Conservation (phyloP, 2,888 invertebrate genomes). For the Stegana nigrithorax region DNA sequence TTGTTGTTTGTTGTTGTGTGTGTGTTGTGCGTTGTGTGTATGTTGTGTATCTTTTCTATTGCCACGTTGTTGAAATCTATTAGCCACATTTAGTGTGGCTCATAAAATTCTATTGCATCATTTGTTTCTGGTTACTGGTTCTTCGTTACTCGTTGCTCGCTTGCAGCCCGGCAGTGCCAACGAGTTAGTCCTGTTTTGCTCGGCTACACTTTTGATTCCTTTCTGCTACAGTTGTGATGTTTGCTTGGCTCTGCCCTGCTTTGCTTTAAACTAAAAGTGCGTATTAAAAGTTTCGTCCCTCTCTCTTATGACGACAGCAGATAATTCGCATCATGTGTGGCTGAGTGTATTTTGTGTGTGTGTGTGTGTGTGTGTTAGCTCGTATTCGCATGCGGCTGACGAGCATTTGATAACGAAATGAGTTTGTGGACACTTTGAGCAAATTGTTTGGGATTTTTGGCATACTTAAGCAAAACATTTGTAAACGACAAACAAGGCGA, state of each 20-base stretch:
- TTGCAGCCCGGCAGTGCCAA: slow-evolving; percentile 4
- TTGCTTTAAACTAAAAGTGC: neutral
- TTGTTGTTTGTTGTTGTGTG: neutral
- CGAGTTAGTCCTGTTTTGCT: neutral
- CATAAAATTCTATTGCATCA: slow-evolving; percentile 61
- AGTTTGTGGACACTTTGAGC: slow-evolving; percentile 43
- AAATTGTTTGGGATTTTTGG: neutral
- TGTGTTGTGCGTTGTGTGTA: neutral
- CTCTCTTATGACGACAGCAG: slow-evolving; percentile 15
- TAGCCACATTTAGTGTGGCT: slow-evolving; percentile 62
- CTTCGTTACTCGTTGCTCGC: neutral
- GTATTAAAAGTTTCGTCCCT: slow-evolving; percentile 15
- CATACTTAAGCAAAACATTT: too few relatives aligned
- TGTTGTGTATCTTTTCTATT: slow-evolving; percentile 53
- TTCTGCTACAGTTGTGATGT: slow-evolving; percentile 12
- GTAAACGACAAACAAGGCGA: too few relatives aligned
- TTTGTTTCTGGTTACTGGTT: slow-evolving; percentile 51
- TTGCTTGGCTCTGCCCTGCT: neutral
- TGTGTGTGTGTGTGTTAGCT: slow-evolving; percentile 20
- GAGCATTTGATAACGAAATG: slow-evolving; percentile 48
- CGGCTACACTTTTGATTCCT: slow-evolving; percentile 26
- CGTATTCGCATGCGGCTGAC: slow-evolving; percentile 26
- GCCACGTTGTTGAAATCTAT: slow-evolving; percentile 61
- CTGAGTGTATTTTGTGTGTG: slow-evolving; percentile 24
- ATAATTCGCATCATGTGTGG: slow-evolving; percentile 14